A percentile compares a stretch with the other conserved stretches of the same genome.
Conservation (phyloP, 2,113 vertebrate species). For the Trematocara macrostoma region DNA sequence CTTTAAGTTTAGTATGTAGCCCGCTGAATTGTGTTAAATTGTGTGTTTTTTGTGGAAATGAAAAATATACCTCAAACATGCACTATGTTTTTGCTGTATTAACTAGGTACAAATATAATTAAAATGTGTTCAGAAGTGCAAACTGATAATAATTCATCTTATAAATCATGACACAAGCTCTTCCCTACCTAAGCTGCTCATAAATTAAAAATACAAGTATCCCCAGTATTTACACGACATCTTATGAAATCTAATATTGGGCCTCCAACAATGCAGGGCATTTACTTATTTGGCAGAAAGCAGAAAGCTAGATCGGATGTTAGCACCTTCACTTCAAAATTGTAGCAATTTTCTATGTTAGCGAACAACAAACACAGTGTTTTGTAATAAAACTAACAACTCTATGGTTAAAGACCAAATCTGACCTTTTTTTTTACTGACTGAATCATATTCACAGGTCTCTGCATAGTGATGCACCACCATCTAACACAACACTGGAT, state of each 20-base stretch:
- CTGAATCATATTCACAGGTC: not conserved
- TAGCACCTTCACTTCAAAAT: not conserved
- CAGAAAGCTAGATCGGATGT: not conserved
- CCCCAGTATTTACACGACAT: not conserved
- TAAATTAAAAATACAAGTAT: not conserved
- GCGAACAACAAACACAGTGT: not conserved
- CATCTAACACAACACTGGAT: not conserved
- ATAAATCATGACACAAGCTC: not conserved
- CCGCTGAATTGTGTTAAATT: not conserved
- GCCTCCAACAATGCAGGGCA: not conserved
- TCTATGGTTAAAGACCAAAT: not conserved
- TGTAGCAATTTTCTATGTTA: not conserved
- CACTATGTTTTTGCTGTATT: not conserved
- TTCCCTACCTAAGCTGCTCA: not conserved
- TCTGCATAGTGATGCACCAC: not conserved
- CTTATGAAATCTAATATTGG: not conserved
- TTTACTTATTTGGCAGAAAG: not conserved
- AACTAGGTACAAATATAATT: not conserved
- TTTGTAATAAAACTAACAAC: not conserved
- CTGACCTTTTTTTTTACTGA: not conserved
- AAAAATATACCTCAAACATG: not conserved
- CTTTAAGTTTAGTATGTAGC: not conserved
- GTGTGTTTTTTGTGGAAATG: not conserved
- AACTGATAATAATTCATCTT: not conserved
- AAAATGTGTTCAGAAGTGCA: not conserved